Conservation (phyloP, 64 coral and sea anemone genomes). For the Porites australiensis region DNA sequence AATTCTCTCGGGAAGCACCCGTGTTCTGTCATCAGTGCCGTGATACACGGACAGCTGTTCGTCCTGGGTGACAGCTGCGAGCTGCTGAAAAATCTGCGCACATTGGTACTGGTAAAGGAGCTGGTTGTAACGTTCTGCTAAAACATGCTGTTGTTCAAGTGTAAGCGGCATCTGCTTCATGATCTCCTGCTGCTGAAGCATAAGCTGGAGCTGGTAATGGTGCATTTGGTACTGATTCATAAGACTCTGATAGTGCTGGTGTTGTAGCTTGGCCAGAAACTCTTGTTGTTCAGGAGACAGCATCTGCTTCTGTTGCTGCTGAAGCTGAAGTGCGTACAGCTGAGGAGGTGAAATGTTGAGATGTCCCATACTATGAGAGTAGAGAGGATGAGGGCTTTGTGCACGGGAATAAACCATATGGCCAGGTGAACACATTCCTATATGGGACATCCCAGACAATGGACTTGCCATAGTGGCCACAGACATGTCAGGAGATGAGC, state of each 20-base stretch:
- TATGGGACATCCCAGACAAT: conserved; percentile 40
- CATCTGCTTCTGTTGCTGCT: conserved; percentile 63
- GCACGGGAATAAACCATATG: background rate
- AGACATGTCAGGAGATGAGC: conserved; percentile 40
- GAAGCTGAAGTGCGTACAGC: conserved; percentile 62
- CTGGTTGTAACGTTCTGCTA: conserved; percentile 50
- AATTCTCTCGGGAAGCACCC: conserved; percentile 16
- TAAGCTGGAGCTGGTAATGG: conserved; percentile 42
- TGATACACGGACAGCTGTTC: conserved; percentile 12
- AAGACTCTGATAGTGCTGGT: conserved; percentile 61
- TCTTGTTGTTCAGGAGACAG: conserved; percentile 40
- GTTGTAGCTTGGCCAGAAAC: background rate
- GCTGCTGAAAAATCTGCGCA: conserved; percentile 42
- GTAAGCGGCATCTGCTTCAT: conserved; percentile 43
- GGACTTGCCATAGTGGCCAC: conserved; percentile 40
- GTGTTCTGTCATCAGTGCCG: background rate
- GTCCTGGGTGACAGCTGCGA: conserved; percentile 25
- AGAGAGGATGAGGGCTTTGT: conserved; percentile 23
- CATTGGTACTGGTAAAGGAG: conserved; percentile 61
- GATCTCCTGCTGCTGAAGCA: conserved; percentile 59
- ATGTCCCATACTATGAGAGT: conserved; percentile 1
- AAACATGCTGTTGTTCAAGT: conserved; percentile 24
- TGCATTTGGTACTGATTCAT: conserved; percentile 63
- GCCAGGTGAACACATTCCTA: conserved; percentile 15
- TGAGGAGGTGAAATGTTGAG: conserved; percentile 35